Evolutionary conservation across 2,888 invertebrate genomes (phyloP).

Genomic region (Yponomeuta sedellus): DNA sequence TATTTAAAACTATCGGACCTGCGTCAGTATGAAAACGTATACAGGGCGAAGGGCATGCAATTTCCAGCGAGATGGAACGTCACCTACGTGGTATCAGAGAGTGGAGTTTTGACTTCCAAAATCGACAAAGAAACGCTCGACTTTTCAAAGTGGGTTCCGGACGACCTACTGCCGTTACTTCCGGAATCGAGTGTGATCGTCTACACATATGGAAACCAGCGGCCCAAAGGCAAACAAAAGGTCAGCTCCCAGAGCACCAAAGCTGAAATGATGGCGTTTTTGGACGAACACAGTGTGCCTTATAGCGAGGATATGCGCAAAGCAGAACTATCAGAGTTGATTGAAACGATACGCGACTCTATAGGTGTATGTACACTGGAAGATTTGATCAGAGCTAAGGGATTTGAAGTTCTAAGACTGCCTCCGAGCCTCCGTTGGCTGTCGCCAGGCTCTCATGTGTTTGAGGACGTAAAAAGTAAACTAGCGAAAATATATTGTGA

Average conservation of each 20-base stretch:
- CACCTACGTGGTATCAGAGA: slow-evolving; percentile 28
- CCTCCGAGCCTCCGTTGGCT: not conserved
- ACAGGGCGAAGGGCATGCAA: not conserved
- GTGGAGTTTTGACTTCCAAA: slow-evolving; percentile 19
- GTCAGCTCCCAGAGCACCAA: slow-evolving; percentile 21
- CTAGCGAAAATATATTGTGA: not conserved
- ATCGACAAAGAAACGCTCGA: not conserved
- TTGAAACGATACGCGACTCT: not conserved
- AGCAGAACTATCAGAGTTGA: not conserved
- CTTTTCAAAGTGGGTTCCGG: slow-evolving; percentile 25
- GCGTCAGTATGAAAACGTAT: not conserved
- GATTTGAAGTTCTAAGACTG: slow-evolving; percentile 2
- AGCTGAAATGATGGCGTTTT: slow-evolving; percentile 32
- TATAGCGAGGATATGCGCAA: slow-evolving; percentile 16
- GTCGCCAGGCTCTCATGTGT: not conserved
- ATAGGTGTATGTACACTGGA: not conserved
- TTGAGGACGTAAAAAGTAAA: not conserved
- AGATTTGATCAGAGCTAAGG: not conserved
- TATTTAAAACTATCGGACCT: slow-evolving; percentile 13
- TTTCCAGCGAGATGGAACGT: slow-evolving; percentile 4
- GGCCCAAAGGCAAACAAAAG: not conserved
- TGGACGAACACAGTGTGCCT: slow-evolving; percentile 29
- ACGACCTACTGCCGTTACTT: slow-evolving; percentile 24
- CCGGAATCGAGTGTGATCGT: slow-evolving; percentile 29
- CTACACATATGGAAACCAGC: slow-evolving; percentile 21